phyloP scores from a whole-genome alignment of 37 sponge, comb jelly and placozoan species.

The Agelas oroides region DNA sequence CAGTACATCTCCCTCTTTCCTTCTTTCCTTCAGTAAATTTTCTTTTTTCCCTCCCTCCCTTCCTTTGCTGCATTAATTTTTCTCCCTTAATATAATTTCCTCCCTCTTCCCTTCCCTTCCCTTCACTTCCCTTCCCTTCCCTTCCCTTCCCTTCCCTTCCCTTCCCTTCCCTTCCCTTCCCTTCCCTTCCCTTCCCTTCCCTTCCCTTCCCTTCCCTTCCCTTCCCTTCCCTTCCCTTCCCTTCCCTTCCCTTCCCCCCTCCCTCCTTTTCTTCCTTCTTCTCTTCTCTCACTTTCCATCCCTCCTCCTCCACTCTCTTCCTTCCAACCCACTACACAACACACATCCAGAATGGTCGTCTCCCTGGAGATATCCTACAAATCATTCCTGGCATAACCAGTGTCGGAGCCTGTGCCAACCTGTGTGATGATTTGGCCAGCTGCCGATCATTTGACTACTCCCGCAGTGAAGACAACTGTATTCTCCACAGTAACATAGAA shows the following conservation, averaged over 20 bases:
- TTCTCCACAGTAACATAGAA: conserved; percentile 70
- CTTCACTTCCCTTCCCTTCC: no score
- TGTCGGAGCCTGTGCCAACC: conserved; percentile 37
- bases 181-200: not conserved
- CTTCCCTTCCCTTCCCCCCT: not conserved
- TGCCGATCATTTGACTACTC: conserved; percentile 86
- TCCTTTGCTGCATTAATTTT: no score
- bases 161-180: not conserved
- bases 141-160: no score
- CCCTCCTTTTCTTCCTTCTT: not conserved
- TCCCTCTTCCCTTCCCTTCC: no score
- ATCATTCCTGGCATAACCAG: not conserved
- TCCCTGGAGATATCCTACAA: conserved; percentile 23
- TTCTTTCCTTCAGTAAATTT: not conserved
- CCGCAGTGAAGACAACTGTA: conserved; percentile 31
- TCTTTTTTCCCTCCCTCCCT: not conserved
- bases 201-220: no score
- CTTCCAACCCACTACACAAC: not conserved
- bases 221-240: not conserved
- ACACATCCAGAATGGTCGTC: conserved; percentile 44
- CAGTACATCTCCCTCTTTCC: not conserved
- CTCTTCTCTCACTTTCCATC: not conserved
- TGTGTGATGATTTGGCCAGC: conserved; percentile 9
- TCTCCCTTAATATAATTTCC: not conserved
- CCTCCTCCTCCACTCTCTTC: not conserved